phyloP scores from a whole-genome alignment of 2,797 vertebrate genomes.

The Prunella strophiata region DNA sequence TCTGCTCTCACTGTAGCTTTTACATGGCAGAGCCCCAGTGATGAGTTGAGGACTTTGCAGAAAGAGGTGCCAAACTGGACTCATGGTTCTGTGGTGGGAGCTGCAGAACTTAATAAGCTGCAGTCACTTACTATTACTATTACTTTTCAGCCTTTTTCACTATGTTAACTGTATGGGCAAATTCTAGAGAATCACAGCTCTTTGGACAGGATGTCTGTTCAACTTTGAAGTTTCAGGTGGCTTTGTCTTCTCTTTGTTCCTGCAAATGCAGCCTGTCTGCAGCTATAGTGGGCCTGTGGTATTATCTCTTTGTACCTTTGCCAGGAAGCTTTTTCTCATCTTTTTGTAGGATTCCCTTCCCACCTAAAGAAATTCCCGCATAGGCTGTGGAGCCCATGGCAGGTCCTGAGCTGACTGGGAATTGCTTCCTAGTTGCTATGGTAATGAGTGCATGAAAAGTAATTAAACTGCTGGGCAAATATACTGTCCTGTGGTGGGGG shows the following conservation, averaged over 20 bases:
- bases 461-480: constrained; percentile 13
- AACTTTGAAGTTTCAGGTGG: background rate
- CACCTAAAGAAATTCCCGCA: background rate
- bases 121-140: too few relatives aligned
- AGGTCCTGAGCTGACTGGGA: constrained; percentile 11
- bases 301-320: background rate
- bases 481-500: background rate
- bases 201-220: background rate
- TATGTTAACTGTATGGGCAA: background rate
- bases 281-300: background rate
- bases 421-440: constrained; percentile 11
- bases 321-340: background rate
- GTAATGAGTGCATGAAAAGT: background rate
- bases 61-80: background rate
- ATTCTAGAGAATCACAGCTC: background rate
- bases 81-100: background rate
- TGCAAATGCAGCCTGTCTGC: background rate
- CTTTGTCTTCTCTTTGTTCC: background rate
- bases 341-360: background rate
- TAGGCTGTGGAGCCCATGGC: background rate
- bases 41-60: background rate
- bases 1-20: background rate
- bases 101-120: background rate
- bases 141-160: background rate
- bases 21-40: background rate